Base-by-base conservation (phyloP, 2,113 vertebrate genomes). In the Scartelaos histophorus region DNA sequence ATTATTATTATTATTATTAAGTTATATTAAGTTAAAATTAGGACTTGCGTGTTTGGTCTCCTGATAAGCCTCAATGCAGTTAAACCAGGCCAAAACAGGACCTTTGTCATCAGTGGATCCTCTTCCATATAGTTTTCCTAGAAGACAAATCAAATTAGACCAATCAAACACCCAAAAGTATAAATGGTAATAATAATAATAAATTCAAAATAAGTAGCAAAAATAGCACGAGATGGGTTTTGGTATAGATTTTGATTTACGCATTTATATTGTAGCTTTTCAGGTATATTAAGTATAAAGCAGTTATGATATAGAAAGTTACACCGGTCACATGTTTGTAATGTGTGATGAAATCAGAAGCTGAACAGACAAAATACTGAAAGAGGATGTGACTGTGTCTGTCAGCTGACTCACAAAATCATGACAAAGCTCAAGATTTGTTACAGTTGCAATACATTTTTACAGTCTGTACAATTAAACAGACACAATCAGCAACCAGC, bases 51-150 rank as follows among this genome's bases (percentile, higher is more conserved):
- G 95, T n/a, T 93, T 83, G 6, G 94, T 95, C 88, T 96, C 92
- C 88, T 98, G 96, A 89, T 96, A 94, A 19, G 97, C 97, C 72
- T 99, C 97, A 24, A 99, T 94, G 56, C 95, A 94, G 66, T 98
- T 99, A 58, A 99, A 91, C 97, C 98, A 99, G 75, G 96, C 96
- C 46, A 98, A 92, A 69, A 99, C 97, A 0, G 98, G 98, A 29
- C 98, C 98, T 89, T 99, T 99, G 80, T 99, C 98, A 67, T 99
- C 98, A 0, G 97, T 97, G 0, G 97, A 95, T 6, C 98, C 98
- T 90, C 98, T 87, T 29, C 97, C 98, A 67, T 94, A 99, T 47
- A 99, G 67, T 53, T 97, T 99, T 46, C 96, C 98, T 99, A 74
- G 12, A 89, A 69, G 82, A 49, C 61, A 0, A 29, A 65, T 13